Evolutionary conservation across 2,797 vertebrate genomes (phyloP).

Genomic region (Tinamus major): DNA sequence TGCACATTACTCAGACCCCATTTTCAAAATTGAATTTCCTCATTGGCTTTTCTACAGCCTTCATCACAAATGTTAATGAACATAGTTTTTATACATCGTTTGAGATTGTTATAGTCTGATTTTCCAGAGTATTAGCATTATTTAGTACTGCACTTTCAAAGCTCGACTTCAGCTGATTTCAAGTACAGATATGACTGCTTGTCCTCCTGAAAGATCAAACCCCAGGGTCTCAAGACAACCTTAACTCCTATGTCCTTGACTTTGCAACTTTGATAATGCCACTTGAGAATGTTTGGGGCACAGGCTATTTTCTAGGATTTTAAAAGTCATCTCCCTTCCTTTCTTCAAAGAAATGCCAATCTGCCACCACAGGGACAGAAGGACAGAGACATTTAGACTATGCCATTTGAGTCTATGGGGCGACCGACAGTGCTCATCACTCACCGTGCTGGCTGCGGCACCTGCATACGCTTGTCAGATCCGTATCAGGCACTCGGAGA

Average conservation of each 20-base stretch:
- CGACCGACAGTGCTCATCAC: too few relatives aligned
- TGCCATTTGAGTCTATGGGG: too few relatives aligned
- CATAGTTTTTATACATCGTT: conserved; percentile 58
- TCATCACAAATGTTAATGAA: conserved; percentile 67
- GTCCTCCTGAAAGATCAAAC: background rate
- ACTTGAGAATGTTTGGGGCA: background rate
- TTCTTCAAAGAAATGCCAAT: too few relatives aligned
- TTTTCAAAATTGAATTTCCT: conserved; percentile 70
- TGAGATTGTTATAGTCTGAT: conserved; percentile 31
- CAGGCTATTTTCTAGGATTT: too few relatives aligned
- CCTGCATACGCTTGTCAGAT: too few relatives aligned
- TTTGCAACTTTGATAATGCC: background rate
- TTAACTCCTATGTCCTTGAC: background rate
- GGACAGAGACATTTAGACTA: too few relatives aligned
- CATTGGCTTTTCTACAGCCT: conserved; percentile 52
- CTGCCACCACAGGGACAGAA: too few relatives aligned
- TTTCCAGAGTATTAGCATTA: conserved; percentile 42
- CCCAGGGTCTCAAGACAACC: background rate
- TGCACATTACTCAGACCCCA: conserved; percentile 67
- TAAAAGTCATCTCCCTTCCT: too few relatives aligned
- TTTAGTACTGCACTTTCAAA: background rate
- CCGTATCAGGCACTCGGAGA: too few relatives aligned
- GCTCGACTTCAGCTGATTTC: background rate
- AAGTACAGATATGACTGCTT: background rate
- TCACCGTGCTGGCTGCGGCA: too few relatives aligned